Conservation (phyloP, 2,888 invertebrate species). For the Epiblema foenella region DNA sequence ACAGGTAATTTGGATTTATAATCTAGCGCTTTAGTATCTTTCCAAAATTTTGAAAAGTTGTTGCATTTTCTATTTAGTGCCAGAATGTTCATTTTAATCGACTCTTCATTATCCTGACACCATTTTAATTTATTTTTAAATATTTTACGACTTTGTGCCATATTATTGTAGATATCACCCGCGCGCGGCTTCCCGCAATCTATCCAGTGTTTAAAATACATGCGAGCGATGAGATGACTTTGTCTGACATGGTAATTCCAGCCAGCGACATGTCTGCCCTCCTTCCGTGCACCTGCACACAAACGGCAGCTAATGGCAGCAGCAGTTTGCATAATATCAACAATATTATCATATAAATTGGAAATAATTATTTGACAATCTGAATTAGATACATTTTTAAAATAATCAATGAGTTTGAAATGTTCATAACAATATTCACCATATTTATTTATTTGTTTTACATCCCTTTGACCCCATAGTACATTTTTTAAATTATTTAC, state of each 20-base stretch:
- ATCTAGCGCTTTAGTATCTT: too few relatives aligned
- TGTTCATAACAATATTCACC: background rate
- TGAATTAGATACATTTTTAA: background rate
- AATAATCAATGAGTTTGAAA: background rate
- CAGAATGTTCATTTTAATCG: too few relatives aligned
- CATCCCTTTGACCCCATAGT: background rate
- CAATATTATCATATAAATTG: background rate
- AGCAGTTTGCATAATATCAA: constrained; percentile 4
- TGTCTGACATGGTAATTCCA: too few relatives aligned
- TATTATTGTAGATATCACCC: background rate
- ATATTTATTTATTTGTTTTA: background rate
- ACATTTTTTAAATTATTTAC: background rate
- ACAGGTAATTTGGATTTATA: too few relatives aligned
- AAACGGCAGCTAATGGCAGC: background rate
- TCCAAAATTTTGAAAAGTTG: too few relatives aligned
- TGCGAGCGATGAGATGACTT: too few relatives aligned
- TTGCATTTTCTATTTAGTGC: too few relatives aligned
- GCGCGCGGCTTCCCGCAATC: background rate
- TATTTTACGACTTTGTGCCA: constrained; percentile 3
- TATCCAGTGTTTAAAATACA: too few relatives aligned
- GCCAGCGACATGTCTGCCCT: too few relatives aligned
- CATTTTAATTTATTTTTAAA: constrained; percentile 8
- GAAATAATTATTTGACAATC: background rate
- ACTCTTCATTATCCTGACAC: background rate
- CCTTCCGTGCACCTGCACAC: too few relatives aligned